Evolutionary conservation across 2,113 vertebrate species (phyloP), one percentile per base, ranked within the genome.

Genomic region (Grallaria varia): DNA sequence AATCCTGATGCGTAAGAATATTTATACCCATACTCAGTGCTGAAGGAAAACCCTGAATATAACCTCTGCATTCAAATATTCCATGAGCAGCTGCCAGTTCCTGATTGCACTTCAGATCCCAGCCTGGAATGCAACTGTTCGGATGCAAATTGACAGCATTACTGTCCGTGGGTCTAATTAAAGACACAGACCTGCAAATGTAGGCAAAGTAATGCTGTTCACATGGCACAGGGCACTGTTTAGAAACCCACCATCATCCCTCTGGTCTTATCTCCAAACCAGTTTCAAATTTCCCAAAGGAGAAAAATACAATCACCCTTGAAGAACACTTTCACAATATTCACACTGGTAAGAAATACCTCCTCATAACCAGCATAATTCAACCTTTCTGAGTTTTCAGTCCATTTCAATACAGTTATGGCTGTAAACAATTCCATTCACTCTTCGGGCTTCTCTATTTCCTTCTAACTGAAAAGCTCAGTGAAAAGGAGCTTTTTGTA

Each of bases 1-100:
- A 74, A 93, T 81, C 76, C 80, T 75, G 69, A 69, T 67, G 55
- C 39, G 33, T 66, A 80, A 66, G 55, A 74, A 92, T 92, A 94
- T 88, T 88, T 92, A 88, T 74, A 75, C 14, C 50, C 39, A 77
- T 67, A 77, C 27, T 72, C n/a, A 42, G 66, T 15, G 31, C 67
- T 62, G 63, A 88, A 92, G 59, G 60, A 95, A 86, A 93, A 92
- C 31, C 84, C 90, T 78, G 86, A 92, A 84, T 90, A 74, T 86
- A 89, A 88, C 50, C 31, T 74, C 50, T 33, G 52, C n/a, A n/a
- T 73, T 88, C 49, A 83, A 85, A 62, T 80, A 93, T 67, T 78
- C 75, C 79, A 84, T 0, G 27, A 95, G 39, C 94, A 95, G 92
- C 92, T 96, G 92, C 83, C 79, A 74, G 55, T 28, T 95, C 50